These are phyloP conservation scores for Actenoides lindsayi DNA, from an alignment of 2,113 vertebrate species.

Conservation along the genomic window DNA sequence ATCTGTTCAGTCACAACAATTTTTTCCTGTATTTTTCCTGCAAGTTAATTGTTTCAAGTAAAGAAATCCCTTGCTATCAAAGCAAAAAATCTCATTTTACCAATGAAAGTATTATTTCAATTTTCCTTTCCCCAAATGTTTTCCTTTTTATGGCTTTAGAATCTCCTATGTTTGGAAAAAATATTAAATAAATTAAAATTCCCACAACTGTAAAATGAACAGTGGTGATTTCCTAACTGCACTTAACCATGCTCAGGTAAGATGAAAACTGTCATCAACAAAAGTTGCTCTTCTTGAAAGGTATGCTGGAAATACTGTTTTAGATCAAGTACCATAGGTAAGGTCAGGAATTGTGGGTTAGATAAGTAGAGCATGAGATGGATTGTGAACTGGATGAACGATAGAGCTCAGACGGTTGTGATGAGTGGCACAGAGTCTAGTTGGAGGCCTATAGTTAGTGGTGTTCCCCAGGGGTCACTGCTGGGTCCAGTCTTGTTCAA, in stretches of 20 bases:
- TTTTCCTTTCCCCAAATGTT: not conserved
- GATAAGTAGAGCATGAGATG: too few relatives aligned
- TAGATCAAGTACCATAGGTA: not conserved
- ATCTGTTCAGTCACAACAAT: not conserved
- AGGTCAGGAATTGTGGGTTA: too few relatives aligned
- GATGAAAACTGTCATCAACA: not conserved
- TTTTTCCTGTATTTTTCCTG: not conserved
- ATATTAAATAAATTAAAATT: not conserved
- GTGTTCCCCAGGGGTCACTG: too few relatives aligned
- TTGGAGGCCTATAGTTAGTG: too few relatives aligned
- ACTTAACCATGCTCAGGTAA: not conserved
- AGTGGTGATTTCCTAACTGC: not conserved
- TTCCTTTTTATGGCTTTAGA: not conserved
- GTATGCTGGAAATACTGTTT: not conserved
- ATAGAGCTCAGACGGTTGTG: too few relatives aligned
- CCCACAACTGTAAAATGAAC: not conserved
- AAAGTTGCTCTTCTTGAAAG: not conserved
- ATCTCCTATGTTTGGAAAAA: not conserved
- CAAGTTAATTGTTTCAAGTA: not conserved
- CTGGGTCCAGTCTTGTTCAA: too few relatives aligned
- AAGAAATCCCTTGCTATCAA: not conserved
- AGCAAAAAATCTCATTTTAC: not conserved
- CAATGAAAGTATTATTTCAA: not conserved
- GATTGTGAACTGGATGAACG: too few relatives aligned
- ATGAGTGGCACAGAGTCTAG: too few relatives aligned